phyloP scores from a whole-genome alignment of 2,888 invertebrate species.

The Ochropacha duplaris region DNA sequence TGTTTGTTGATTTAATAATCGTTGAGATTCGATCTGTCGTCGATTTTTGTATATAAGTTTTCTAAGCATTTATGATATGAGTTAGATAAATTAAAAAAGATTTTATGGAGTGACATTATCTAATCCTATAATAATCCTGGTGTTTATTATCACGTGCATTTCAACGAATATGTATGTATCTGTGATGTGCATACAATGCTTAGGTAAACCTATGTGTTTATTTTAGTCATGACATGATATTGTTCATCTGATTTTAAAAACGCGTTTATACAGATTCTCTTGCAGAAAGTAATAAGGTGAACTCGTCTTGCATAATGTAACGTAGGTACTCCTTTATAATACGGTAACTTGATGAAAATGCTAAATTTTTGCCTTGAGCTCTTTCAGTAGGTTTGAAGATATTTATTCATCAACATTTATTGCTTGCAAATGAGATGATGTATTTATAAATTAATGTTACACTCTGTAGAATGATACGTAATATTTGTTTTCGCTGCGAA shows the following conservation, averaged over 20 bases:
- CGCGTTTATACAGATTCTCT: slow-evolving; percentile 13
- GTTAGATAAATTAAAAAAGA: not conserved
- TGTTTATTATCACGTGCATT: slow-evolving; percentile 10
- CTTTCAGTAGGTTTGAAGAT: not conserved
- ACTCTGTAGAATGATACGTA: no score
- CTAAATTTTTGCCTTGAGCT: not conserved
- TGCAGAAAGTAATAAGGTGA: slow-evolving; percentile 9
- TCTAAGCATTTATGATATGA: not conserved
- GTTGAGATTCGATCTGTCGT: no score
- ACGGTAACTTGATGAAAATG: slow-evolving; percentile 11
- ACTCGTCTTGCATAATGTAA: slow-evolving; percentile 13
- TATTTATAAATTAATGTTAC: no score
- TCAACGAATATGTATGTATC: slow-evolving; percentile 15
- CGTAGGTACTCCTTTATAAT: slow-evolving; percentile 2
- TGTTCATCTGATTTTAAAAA: slow-evolving; percentile 20
- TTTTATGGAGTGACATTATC: no score
- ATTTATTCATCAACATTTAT: not conserved
- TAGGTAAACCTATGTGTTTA: no score
- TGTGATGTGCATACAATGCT: slow-evolving; percentile 7
- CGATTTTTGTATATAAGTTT: no score
- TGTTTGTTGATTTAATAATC: no score
- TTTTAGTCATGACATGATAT: slow-evolving; percentile 24
- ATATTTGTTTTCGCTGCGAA: not conserved
- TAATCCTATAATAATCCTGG: not conserved
- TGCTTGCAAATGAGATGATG: no score